Percentiles rank a stretch among this genome's conserved stretches.
phyloP scores from a whole-genome alignment of 2,113 vertebrate genomes.

The Synodontis membranacea region DNA sequence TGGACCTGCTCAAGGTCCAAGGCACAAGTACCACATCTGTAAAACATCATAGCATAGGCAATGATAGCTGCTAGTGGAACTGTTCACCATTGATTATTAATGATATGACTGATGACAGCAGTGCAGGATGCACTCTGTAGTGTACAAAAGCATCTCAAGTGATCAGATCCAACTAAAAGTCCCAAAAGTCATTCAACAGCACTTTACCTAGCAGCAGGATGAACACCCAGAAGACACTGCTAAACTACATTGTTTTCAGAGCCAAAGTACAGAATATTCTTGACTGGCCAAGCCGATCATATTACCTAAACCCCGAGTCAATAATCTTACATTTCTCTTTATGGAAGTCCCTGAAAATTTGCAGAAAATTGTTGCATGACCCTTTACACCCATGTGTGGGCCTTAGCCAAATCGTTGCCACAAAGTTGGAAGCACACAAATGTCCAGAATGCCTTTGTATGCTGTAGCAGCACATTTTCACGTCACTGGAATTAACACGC shows the following conservation, averaged over 20 bases:
- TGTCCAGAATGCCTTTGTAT: neutral
- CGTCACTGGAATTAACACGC: neutral
- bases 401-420: neutral
- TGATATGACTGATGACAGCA: conserved; percentile 17
- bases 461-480: neutral
- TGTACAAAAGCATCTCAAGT: conserved; percentile 8
- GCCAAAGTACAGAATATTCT: neutral
- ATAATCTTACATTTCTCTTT: neutral
- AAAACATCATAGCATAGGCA: conserved; percentile 19
- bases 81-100: conserved; percentile 18
- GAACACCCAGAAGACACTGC: neutral
- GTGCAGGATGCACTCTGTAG: conserved; percentile 6
- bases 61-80: neutral
- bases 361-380: neutral
- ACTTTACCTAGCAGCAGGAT: conserved; percentile 10
- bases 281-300: neutral
- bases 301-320: conserved; percentile 1
- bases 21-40: conserved; percentile 15
- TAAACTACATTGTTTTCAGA: neutral
- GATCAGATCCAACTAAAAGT: conserved; percentile 14
- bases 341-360: neutral
- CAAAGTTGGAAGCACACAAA: neutral
- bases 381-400: neutral
- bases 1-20: conserved; percentile 15
- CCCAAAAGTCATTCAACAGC: neutral